phyloP scores from a whole-genome alignment of 1,140 invertebrate genomes.

The Globodera rostochiensis region DNA sequence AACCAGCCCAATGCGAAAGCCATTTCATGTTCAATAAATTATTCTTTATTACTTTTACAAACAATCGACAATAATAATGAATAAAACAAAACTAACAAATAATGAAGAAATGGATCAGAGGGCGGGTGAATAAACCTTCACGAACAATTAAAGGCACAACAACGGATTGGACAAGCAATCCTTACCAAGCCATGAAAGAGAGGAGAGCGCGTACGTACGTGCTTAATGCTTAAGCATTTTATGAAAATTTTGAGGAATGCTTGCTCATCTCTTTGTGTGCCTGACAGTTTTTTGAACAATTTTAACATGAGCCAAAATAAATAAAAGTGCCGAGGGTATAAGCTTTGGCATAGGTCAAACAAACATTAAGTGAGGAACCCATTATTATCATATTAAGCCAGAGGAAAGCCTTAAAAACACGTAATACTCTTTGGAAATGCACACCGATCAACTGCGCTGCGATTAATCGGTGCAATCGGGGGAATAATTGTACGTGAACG shows the following conservation, averaged over 20 bases:
- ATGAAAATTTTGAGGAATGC: no score
- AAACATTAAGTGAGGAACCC: neutral
- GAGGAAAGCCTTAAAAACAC: no score
- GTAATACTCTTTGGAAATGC: no score
- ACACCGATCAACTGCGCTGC: no score
- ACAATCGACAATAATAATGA: neutral
- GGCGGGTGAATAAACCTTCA: neutral
- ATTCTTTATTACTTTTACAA: slow-evolving; percentile 9
- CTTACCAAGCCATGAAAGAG: neutral
- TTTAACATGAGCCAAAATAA: neutral
- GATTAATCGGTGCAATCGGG: no score
- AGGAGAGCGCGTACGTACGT: no score
- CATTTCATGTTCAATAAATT: slow-evolving; percentile 13
- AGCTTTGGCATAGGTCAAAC: neutral
- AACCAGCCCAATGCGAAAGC: neutral
- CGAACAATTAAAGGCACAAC: neutral
- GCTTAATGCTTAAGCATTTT: no score
- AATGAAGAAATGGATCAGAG: neutral
- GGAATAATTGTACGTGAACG: neutral
- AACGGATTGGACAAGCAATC: neutral
- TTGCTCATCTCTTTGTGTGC: neutral
- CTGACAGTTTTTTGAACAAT: neutral
- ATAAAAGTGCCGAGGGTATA: neutral
- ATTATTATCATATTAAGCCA: neutral
- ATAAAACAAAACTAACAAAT: neutral